Base-by-base conservation (phyloP, 2,888 invertebrate genomes). In the Lycaena phlaeas region DNA sequence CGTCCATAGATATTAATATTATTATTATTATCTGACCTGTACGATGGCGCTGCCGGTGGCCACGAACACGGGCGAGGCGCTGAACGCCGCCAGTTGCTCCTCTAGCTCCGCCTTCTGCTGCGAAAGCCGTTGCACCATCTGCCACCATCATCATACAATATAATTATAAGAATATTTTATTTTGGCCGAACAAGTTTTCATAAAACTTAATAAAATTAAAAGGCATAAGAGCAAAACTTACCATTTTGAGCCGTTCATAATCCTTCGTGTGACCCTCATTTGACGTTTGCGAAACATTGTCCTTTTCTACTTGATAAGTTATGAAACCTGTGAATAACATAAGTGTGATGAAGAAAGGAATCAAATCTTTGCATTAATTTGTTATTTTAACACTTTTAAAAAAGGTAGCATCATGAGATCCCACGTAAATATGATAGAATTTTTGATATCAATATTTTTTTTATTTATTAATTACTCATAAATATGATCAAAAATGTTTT, bases 11-110 rank as follows among this genome's bases (percentile, higher is more conserved):
- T n/a, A n/a, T n/a, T n/a, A n/a, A n/a, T n/a, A n/a, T n/a, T n/a
- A n/a, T n/a, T n/a, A n/a, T n/a, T n/a, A n/a, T n/a, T n/a, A n/a
- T 37, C 7, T 36, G 36, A 76, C 82, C 75, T 81, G 81, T 2
- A 84, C 78, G 14, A 84, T 81, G 18, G 76, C 78, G 53, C 82
- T 84, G 48, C 82, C 82, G 1, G 81, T 75, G 1, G 79, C 75
- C 3, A 76, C 73, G 47, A 62, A 71, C 12, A 46, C 42, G 3
- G 53, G 45, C n/a, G 49, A 18, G 0, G 63, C 52, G 22, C 51
- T 40, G 1, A 46, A 15, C 9, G 49, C 37, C 12, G 62, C 42
- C 45, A 73, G 57, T 28, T 68, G 64, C 12, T 52, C 49, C 45
- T 78, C 78, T 43, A 78, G 42, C 1, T 57, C 44, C 0, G 52